These are phyloP conservation scores for Leptopilina syphax DNA, from an alignment of 2,888 invertebrate genomes.

Conservation along the genomic window DNA sequence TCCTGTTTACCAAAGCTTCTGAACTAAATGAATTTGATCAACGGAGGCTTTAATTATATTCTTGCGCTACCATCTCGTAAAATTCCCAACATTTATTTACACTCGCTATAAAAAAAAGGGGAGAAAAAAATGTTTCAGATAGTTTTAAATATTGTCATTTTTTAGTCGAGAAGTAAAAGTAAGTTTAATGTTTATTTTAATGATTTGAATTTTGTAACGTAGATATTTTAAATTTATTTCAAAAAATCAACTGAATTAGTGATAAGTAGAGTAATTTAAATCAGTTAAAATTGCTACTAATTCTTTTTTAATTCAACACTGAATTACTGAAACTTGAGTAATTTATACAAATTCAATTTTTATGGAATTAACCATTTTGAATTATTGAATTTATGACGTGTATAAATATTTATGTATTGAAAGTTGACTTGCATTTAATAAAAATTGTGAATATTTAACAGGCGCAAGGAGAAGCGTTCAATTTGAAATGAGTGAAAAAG, in stretches of 20 bases:
- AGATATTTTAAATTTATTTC: too few relatives aligned
- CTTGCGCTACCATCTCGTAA: neutral
- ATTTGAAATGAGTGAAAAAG: constrained; percentile 22
- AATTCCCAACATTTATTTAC: constrained; percentile 19
- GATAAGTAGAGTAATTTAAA: too few relatives aligned
- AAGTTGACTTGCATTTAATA: constrained; percentile 13
- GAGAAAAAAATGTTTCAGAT: too few relatives aligned
- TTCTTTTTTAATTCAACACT: too few relatives aligned
- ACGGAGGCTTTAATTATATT: constrained; percentile 23
- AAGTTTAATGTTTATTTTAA: constrained; percentile 9
- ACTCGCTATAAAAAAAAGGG: neutral
- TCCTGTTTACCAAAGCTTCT: constrained; percentile 20
- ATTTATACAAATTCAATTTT: too few relatives aligned
- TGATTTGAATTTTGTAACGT: too few relatives aligned
- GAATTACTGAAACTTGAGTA: too few relatives aligned
- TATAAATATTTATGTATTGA: neutral
- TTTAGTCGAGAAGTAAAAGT: neutral
- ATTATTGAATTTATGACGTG: too few relatives aligned
- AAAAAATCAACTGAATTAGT: too few relatives aligned
- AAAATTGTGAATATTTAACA: constrained; percentile 17
- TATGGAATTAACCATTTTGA: too few relatives aligned
- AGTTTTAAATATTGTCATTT: neutral
- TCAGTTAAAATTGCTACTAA: too few relatives aligned
- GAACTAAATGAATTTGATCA: constrained; percentile 28
- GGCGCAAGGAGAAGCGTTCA: neutral